These are phyloP conservation scores for Oxyteleia sp. DNA, from an alignment of 2,888 invertebrate species.

Conservation along the genomic window DNA sequence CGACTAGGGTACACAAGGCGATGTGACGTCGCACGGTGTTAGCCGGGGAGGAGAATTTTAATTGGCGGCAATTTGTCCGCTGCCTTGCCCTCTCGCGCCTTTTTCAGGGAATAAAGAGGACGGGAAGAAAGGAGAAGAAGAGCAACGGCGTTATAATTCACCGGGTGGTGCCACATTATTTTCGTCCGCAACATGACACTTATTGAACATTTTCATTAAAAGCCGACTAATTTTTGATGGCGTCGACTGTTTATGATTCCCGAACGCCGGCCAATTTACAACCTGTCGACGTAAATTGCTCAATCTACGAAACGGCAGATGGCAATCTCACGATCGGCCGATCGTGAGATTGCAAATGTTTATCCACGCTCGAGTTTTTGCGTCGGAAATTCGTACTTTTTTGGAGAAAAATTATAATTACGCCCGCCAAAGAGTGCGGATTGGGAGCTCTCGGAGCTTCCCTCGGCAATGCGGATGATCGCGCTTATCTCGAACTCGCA, in stretches of 20 bases:
- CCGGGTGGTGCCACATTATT: slow-evolving; percentile 23
- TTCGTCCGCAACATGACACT: slow-evolving; percentile 36
- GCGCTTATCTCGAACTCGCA: slow-evolving; percentile 86
- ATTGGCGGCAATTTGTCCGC: slow-evolving; percentile 80
- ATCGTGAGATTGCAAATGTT: no score
- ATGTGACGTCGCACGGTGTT: slow-evolving; percentile 65
- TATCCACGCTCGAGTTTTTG: no score
- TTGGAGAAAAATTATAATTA: slow-evolving; percentile 31
- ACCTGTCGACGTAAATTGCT: slow-evolving; percentile 5
- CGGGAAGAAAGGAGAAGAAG: not conserved
- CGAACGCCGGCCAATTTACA: slow-evolving; percentile 15
- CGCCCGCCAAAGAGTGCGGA: not conserved
- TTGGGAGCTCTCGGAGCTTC: slow-evolving; percentile 34
- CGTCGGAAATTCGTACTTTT: no score
- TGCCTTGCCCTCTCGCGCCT: slow-evolving; percentile 70
- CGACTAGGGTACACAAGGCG: slow-evolving; percentile 62
- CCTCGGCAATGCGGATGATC: slow-evolving; percentile 84
- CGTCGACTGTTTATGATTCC: not conserved
- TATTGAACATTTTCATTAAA: slow-evolving; percentile 58
- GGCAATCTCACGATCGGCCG: not conserved
- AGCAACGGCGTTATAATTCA: slow-evolving; percentile 19
- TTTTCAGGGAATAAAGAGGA: slow-evolving; percentile 59
- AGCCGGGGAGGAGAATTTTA: slow-evolving; percentile 78
- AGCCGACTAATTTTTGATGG: slow-evolving; percentile 40
- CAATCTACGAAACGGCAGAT: not conserved